Conservation (phyloP, 2,888 invertebrate species). For the Diarsia mendica region DNA sequence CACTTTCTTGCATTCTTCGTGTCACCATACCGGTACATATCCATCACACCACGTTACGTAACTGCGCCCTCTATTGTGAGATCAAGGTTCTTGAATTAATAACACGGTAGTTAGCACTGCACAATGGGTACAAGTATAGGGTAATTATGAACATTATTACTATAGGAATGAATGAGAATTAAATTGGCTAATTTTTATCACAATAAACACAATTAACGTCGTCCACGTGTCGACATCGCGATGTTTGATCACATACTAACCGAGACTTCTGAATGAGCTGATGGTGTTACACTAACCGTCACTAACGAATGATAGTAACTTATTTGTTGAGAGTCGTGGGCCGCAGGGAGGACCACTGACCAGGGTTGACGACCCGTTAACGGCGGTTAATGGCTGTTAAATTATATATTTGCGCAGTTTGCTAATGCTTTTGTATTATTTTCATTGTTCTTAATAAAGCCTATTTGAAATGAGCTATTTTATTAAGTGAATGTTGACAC, state of each 20-base stretch:
- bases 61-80: constrained; percentile 67
- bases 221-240: constrained; percentile 80
- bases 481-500: background rate
- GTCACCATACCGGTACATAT: constrained; percentile 74
- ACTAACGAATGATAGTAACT: constrained; percentile 66
- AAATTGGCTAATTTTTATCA: constrained; percentile 48
- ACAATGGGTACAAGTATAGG: constrained; percentile 59
- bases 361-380: constrained; percentile 72
- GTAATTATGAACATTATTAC: constrained; percentile 59
- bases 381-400: constrained; percentile 54
- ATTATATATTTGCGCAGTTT: constrained; percentile 62
- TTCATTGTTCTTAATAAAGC: constrained; percentile 35
- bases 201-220: constrained; percentile 68
- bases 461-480: background rate
- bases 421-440: constrained; percentile 32
- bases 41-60: constrained; percentile 76
- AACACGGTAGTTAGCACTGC: constrained; percentile 64
- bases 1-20: constrained; percentile 80
- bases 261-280: constrained; percentile 76
- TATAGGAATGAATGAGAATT: constrained; percentile 34
- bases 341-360: constrained; percentile 38
- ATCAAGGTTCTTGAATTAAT: constrained; percentile 72
- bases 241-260: constrained; percentile 81
- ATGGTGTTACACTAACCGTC: constrained; percentile 75
- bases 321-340: constrained; percentile 56